Base-by-base conservation (phyloP, 1,140 invertebrate genomes). In the Drosophila nasuta region DNA sequence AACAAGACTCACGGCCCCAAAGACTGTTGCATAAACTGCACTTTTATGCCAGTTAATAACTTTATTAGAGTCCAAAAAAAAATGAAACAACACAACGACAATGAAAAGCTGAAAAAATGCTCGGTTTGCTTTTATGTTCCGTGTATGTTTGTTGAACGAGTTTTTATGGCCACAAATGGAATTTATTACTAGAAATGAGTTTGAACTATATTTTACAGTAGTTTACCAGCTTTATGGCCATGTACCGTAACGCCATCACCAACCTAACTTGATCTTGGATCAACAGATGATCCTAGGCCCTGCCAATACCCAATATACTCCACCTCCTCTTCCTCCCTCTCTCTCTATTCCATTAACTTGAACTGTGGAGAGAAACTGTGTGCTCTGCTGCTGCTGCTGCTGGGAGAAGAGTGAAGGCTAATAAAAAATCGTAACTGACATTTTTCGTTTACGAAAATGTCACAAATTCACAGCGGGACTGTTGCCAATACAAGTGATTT, bases 381-480 rank as follows among this genome's bases (percentile, higher is more conserved):
- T 11, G 25, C 13, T 52, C 45, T 25, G 43, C 15, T 43, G 63
- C 10, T 15, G 15, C 15, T 41, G n/a, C 35, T 49, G 46, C 56
- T 62, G 25, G 63, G 48, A 56, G 52, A 11, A 56, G 51, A 77
- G 77, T 54, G 63, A 60, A 60, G 77, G 78, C 78, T 79, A 91
- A 92, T 92, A 92, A 92, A 92, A 92, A 91, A 79, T 92, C 72
- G 78, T 92, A 92, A 92, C 91, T 91, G 91, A 91, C 91, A 91
- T 92, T 92, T 92, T 92, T 92, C 91, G 91, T 92, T 92, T 92
- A 92, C 91, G 74, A 91, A 92, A 92, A 92, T 92, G 91, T 92
- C 91, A 92, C 91, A 92, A 91, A 92, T 80, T 92, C 91, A 91
- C 91, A 92, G 91, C 91, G 91, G 91, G 91, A 85, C 79, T 86